phyloP scores from a whole-genome alignment of 2,113 vertebrate species.

The Brachyhypopomus occidentalis region DNA sequence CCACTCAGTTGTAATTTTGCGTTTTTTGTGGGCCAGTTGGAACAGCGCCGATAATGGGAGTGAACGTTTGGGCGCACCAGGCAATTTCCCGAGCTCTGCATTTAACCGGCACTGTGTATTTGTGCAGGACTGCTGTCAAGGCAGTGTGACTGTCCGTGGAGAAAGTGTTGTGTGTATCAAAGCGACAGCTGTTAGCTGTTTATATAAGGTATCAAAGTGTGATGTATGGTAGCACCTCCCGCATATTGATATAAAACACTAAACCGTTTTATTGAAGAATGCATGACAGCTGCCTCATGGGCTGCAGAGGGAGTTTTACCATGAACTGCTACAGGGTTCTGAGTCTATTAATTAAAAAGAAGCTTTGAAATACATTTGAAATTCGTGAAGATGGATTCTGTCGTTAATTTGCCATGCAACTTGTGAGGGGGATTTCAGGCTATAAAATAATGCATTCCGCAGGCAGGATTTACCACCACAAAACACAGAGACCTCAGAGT shows the following conservation, averaged over 20 bases:
- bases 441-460: neutral
- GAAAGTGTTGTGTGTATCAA: constrained; percentile 43
- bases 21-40: constrained; percentile 3
- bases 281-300: constrained; percentile 32
- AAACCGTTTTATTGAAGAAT: constrained; percentile 46
- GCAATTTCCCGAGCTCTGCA: constrained; percentile 13
- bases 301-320: constrained; percentile 27
- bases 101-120: constrained; percentile 33
- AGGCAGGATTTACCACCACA: neutral
- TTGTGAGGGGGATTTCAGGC: neutral
- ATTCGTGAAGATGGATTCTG: constrained; percentile 7
- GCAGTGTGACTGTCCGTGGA: constrained; percentile 17
- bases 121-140: neutral
- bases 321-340: constrained; percentile 37
- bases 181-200: constrained; percentile 35
- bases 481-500: constrained; percentile 5
- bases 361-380: constrained; percentile 44
- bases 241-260: constrained; percentile 48
- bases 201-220: constrained; percentile 50
- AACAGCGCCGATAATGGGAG: neutral
- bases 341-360: constrained; percentile 45
- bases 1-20: neutral
- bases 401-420: constrained; percentile 7
- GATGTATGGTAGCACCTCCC: constrained; percentile 44
- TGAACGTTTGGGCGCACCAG: constrained; percentile 19